A percentile compares a stretch with the other conserved stretches of the same genome.
These are phyloP conservation scores for Lysandra bellargus DNA, from an alignment of 2,888 invertebrate genomes.

Conservation along the genomic window DNA sequence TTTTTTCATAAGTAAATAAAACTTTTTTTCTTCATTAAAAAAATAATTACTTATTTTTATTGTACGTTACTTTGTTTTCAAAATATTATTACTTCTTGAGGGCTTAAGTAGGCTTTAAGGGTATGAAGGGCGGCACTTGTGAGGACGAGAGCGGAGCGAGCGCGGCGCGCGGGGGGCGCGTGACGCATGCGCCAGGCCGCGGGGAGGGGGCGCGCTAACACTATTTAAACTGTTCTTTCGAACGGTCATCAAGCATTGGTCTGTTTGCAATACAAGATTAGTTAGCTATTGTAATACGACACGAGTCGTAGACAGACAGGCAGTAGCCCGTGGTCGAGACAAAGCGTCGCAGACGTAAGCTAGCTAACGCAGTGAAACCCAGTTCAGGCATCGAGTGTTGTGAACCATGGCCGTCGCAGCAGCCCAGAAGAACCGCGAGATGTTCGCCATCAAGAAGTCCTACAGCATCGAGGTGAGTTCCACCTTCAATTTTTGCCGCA, in stretches of 20 bases:
- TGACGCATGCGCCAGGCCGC: slow-evolving; percentile 82
- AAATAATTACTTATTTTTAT: too few species aligned
- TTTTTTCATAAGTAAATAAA: too few species aligned
- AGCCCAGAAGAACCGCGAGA: slow-evolving; percentile 96
- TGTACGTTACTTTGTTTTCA: neutral
- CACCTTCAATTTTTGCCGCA: slow-evolving; percentile 31
- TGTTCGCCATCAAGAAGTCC: slow-evolving; percentile 98
- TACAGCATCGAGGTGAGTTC: slow-evolving; percentile 97
- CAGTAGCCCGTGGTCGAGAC: slow-evolving; percentile 83
- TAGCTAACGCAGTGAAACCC: slow-evolving; percentile 78
- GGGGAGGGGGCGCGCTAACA: slow-evolving; percentile 80
- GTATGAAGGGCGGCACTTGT: slow-evolving; percentile 37
- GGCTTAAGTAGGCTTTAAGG: slow-evolving; percentile 31
- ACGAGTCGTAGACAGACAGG: slow-evolving; percentile 80
- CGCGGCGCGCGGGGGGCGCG: slow-evolving; percentile 59
- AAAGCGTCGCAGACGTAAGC: slow-evolving; percentile 78
- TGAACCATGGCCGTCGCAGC: slow-evolving; percentile 92
- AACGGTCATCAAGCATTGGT: slow-evolving; percentile 84
- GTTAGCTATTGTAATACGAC: slow-evolving; percentile 80
- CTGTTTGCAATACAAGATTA: slow-evolving; percentile 85
- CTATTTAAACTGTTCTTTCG: slow-evolving; percentile 84
- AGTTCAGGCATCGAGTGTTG: slow-evolving; percentile 78
- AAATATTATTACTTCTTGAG: neutral
- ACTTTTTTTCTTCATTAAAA: too few species aligned
- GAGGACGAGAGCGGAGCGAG: slow-evolving; percentile 36